These are phyloP conservation scores for Agrotis puta DNA, from an alignment of 2,888 invertebrate species.

Conservation along the genomic window DNA sequence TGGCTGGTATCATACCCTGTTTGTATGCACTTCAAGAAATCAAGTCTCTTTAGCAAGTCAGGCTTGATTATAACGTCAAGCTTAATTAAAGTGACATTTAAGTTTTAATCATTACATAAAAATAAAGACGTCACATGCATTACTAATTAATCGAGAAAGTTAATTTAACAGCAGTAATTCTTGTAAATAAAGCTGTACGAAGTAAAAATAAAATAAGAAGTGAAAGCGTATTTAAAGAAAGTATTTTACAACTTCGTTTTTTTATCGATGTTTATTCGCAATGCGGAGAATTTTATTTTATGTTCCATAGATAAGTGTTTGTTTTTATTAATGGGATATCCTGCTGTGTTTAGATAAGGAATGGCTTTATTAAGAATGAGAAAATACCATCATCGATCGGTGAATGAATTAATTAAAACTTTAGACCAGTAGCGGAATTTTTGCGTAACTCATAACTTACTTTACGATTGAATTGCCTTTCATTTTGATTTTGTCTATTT, in stretches of 20 bases:
- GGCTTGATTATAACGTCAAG: background rate
- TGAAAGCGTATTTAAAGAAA: slow-evolving; percentile 50
- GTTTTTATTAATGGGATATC: background rate
- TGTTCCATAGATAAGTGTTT: slow-evolving; percentile 6
- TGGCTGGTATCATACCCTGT: too few species aligned
- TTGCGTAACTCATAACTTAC: too few species aligned
- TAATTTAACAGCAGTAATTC: slow-evolving; percentile 29
- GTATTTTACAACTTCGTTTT: slow-evolving; percentile 18
- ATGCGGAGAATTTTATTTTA: slow-evolving; percentile 19
- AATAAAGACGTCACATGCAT: slow-evolving; percentile 11
- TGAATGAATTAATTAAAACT: background rate
- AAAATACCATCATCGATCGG: background rate
- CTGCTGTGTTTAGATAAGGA: slow-evolving; percentile 18
- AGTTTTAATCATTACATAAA: slow-evolving; percentile 4
- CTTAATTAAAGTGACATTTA: slow-evolving; percentile 6
- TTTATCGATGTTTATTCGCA: slow-evolving; percentile 12
- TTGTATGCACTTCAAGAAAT: background rate
- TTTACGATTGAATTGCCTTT: too few species aligned
- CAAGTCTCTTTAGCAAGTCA: background rate
- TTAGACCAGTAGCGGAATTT: background rate
- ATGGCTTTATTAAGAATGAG: background rate
- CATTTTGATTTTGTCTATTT: too few species aligned
- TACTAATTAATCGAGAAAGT: slow-evolving; percentile 50
- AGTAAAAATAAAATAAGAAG: slow-evolving; percentile 38
- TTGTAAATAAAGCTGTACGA: slow-evolving; percentile 34